A percentile compares a stretch with the other conserved stretches of the same genome.
phyloP scores from a whole-genome alignment of 2,888 invertebrate species.

The Lasioglossum oenotherae region DNA sequence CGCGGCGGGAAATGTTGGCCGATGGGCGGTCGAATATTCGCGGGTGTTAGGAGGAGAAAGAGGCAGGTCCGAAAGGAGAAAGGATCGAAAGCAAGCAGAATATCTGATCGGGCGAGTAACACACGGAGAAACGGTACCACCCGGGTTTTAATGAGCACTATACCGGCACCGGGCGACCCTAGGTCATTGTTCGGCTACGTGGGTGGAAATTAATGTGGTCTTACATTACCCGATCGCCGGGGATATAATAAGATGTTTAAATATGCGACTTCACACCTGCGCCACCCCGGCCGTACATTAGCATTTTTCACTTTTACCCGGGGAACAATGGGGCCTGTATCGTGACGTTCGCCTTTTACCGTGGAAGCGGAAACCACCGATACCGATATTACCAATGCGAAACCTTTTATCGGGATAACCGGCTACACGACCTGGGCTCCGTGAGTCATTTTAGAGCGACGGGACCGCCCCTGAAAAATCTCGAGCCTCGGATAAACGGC shows the following conservation, averaged over 20 bases:
- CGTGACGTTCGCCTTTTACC: conserved; percentile 63
- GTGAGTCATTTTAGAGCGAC: conserved; percentile 43
- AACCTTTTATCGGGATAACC: conserved; percentile 38
- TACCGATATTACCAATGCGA: conserved; percentile 12
- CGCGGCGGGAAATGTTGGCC: too few species aligned
- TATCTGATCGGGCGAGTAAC: conserved; percentile 57
- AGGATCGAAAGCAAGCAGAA: conserved; percentile 60
- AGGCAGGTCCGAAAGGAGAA: conserved; percentile 45
- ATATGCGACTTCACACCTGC: conserved; percentile 69
- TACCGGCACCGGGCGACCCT: conserved; percentile 55
- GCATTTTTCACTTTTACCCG: conserved; percentile 47
- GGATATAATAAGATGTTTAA: conserved; percentile 71
- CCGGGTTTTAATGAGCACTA: conserved; percentile 67
- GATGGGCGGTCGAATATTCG: conserved; percentile 8
- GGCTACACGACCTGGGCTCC: background rate
- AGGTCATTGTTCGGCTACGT: conserved; percentile 66
- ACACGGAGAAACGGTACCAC: conserved; percentile 65
- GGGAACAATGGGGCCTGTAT: conserved; percentile 61
- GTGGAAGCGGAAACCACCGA: conserved; percentile 50
- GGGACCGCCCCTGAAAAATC: conserved; percentile 3
- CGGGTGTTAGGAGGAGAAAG: conserved; percentile 38
- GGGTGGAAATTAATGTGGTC: conserved; percentile 72
- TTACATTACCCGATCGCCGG: conserved; percentile 60
- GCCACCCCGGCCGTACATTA: conserved; percentile 54
- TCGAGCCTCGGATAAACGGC: conserved; percentile 10